Evolutionary conservation across 1,140 invertebrate genomes (phyloP), one percentile per base, ranked within the genome.

Genomic region (Bathynomus jamesi): DNA sequence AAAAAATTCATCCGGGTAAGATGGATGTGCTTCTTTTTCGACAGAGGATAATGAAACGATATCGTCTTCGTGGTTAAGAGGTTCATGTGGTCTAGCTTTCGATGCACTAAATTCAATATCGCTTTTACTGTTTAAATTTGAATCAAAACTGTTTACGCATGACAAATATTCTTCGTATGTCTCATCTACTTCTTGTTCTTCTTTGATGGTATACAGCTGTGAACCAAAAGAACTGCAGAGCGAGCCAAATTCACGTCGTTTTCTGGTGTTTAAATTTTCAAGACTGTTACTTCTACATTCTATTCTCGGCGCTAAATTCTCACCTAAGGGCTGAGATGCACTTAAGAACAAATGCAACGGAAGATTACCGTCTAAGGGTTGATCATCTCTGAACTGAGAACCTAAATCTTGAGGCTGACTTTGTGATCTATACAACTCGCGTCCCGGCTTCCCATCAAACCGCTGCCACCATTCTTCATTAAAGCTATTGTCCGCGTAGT

Each of bases 1-100:
- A 30, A 72, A 72, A 27, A 72, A 72, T 29, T 72, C 70, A 66
- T n/a, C n/a, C n/a, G n/a, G n/a, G n/a, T n/a, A n/a, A n/a, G n/a
- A n/a, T n/a, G n/a, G n/a, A n/a, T n/a, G n/a, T n/a, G n/a, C n/a
- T n/a, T n/a, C n/a, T n/a, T n/a, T n/a, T n/a, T n/a, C n/a, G n/a
- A n/a, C n/a, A n/a, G n/a, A n/a, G n/a, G n/a, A n/a, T n/a, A n/a
- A n/a, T n/a, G n/a, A n/a, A n/a, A n/a, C n/a, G n/a, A n/a, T n/a
- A n/a, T n/a, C n/a, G n/a, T n/a, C n/a, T n/a, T n/a, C n/a, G n/a
- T n/a, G n/a, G n/a, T n/a, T n/a, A n/a, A n/a, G n/a, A n/a, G n/a
- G n/a, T n/a, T n/a, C n/a, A n/a, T n/a, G n/a, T n/a, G n/a, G n/a
- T n/a, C n/a, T n/a, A n/a, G n/a, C n/a, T n/a, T n/a, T n/a, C n/a